These are phyloP conservation scores for Litocranius walleri DNA, from an alignment of 2,113 vertebrate genomes.

Conservation along the genomic window DNA sequence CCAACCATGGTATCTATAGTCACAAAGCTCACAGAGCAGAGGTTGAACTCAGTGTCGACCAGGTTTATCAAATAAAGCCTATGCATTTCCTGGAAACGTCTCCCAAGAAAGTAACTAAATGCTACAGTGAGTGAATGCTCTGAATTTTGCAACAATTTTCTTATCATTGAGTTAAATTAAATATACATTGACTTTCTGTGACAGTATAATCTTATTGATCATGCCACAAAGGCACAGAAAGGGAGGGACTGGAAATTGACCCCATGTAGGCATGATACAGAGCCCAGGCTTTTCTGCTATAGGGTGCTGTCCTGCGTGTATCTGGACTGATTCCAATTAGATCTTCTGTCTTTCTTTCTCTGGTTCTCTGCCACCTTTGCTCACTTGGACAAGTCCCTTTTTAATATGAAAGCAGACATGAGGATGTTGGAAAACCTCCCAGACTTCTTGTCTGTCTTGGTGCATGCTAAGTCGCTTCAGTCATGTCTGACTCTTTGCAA, in stretches of 20 bases:
- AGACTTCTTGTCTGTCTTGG: neutral
- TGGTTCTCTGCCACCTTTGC: neutral
- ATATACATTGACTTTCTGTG: neutral
- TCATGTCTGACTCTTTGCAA: neutral
- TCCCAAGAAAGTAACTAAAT: neutral
- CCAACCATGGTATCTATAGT: neutral
- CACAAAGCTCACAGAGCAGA: neutral
- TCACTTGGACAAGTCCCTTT: neutral
- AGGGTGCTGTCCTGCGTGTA: accelerated
- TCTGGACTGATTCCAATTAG: neutral
- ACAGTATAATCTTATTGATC: neutral
- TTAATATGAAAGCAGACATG: neutral
- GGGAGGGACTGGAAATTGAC: neutral
- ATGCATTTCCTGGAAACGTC: neutral
- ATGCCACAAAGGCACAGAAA: neutral
- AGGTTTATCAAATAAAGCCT: neutral
- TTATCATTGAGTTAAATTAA: neutral
- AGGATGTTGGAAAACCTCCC: neutral
- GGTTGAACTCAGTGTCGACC: neutral
- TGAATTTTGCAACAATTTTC: neutral
- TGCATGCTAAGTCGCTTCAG: no score
- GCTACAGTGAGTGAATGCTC: neutral
- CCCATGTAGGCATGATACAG: no score
- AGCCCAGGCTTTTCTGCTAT: neutral
- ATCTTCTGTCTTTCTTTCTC: neutral